Conservation (phyloP, 2,113 vertebrate species). For the Gyps fulvus region DNA sequence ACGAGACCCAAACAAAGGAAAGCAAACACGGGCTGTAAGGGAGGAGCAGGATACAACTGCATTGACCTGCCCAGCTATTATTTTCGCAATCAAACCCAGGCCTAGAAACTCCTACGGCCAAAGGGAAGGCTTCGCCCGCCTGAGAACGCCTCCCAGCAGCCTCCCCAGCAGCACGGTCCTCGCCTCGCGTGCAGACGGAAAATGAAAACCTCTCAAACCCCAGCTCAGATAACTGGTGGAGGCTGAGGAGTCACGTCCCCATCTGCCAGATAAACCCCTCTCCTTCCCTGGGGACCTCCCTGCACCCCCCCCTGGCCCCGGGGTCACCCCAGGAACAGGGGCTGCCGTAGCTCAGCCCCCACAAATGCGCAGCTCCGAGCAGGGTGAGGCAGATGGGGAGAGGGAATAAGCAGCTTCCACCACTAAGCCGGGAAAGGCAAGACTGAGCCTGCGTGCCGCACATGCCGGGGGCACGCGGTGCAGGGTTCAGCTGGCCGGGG, state of each 20-base stretch:
- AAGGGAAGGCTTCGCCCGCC: not conserved
- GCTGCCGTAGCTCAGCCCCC: not conserved
- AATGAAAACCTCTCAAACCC: not conserved
- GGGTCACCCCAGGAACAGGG: not conserved
- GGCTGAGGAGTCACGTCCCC: not conserved
- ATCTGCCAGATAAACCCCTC: not conserved
- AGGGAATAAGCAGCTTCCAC: constrained; percentile 30
- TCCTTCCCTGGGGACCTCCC: not conserved
- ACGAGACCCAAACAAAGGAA: constrained; percentile 21
- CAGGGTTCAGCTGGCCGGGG: rapidly evolving
- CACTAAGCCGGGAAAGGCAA: not conserved
- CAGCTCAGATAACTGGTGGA: not conserved
- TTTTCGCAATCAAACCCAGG: not conserved
- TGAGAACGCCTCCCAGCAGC: not conserved
- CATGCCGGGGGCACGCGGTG: not conserved
- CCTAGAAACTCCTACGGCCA: not conserved
- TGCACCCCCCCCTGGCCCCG: rapidly evolving
- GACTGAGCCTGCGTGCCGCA: not conserved
- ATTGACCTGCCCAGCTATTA: constrained; percentile 6
- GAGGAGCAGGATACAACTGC: constrained; percentile 33
- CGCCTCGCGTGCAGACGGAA: rapidly evolving
- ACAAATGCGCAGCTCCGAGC: rapidly evolving
- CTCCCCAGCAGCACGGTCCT: not conserved
- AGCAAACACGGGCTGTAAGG: not conserved
- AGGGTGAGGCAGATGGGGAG: not conserved